Percentiles rank a stretch among this genome's conserved stretches.
Evolutionary conservation across 2,797 vertebrate genomes (phyloP).

Genomic region (Poliocrania exsul): DNA sequence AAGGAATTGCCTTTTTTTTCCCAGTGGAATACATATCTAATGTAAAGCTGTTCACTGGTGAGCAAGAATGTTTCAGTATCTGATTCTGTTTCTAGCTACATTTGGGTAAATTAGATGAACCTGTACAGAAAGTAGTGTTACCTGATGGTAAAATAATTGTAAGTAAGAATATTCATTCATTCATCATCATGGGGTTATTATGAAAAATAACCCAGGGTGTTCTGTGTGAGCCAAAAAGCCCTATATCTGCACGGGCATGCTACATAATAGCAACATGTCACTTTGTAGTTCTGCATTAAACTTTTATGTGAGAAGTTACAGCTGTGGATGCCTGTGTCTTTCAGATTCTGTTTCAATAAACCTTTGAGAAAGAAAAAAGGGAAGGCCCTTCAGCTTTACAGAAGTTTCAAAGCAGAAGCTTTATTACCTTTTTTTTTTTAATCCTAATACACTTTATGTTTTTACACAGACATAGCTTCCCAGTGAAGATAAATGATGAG

Average conservation of each 20-base stretch:
- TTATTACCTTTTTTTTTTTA: conserved; percentile 48
- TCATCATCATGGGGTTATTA: not conserved
- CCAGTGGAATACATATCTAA: not conserved
- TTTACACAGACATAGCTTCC: conserved; percentile 46
- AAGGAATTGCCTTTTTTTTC: not conserved
- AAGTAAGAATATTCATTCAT: not conserved
- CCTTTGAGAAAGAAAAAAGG: conserved; percentile 43
- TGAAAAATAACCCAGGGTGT: conserved; percentile 12
- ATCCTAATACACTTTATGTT: conserved; percentile 22
- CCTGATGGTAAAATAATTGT: not conserved
- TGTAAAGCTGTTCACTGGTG: not conserved
- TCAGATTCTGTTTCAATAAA: conserved; percentile 61
- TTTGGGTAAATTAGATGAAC: not conserved
- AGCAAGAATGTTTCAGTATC: not conserved
- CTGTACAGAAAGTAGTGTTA: not conserved
- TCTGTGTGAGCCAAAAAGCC: not conserved
- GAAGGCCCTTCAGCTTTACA: conserved; percentile 50
- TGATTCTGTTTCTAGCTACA: not conserved
- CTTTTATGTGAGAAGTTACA: conserved; percentile 54
- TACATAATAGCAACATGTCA: conserved; percentile 24
- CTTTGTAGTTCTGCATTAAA: conserved; percentile 51
- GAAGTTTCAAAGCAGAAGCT: conserved; percentile 64
- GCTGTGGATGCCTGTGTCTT: conserved; percentile 41
- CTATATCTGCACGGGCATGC: not conserved
- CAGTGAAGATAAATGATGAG: conserved; percentile 63